Conservation (phyloP, 2,113 vertebrate species). For the Pachycephala philippinensis region DNA sequence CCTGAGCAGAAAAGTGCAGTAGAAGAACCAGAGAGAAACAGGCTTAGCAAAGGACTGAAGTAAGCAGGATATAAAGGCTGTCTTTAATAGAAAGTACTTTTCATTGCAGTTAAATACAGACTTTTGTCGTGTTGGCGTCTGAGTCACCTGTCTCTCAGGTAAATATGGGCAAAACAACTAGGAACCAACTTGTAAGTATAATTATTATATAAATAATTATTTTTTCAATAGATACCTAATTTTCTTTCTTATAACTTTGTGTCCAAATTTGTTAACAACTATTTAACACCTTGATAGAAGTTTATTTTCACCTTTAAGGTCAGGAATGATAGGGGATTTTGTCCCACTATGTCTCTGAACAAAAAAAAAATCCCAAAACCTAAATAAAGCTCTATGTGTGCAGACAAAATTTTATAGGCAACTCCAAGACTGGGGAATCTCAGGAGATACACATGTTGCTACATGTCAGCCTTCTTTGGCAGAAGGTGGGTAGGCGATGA, state of each 20-base stretch:
- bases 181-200: neutral
- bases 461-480: neutral
- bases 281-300: neutral
- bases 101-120: neutral
- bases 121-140: neutral
- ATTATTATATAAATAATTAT: too few species aligned
- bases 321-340: neutral
- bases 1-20: neutral
- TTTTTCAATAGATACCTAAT: neutral
- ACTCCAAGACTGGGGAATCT: neutral
- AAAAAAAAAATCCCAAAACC: too few species aligned
- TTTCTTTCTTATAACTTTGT: neutral
- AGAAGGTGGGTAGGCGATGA: neutral
- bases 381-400: neutral
- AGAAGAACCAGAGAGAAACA: neutral
- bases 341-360: neutral
- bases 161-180: neutral
- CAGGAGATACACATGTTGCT: neutral
- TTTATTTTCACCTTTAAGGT: neutral
- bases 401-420: neutral
- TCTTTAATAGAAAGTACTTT: neutral
- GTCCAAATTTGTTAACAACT: neutral
- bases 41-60: neutral
- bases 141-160: neutral
- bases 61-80: neutral